A percentile compares a stretch with the other conserved stretches of the same genome.
phyloP scores from a whole-genome alignment of 92 coral and sea anemone species.

The Actinostola sp. region DNA sequence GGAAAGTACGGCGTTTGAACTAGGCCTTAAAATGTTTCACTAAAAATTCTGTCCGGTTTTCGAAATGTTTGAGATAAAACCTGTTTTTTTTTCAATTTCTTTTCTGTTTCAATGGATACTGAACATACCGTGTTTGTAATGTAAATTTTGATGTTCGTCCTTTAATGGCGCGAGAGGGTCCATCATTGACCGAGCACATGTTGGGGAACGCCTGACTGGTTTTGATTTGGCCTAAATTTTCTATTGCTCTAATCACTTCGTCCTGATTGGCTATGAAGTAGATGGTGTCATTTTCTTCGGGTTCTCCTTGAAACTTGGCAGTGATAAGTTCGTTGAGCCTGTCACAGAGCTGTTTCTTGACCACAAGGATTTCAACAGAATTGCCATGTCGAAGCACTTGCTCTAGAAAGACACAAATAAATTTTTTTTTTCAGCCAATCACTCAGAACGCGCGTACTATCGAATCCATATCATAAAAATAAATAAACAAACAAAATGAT shows the following conservation, averaged over 20 bases:
- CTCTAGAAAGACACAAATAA: slow-evolving; percentile 52
- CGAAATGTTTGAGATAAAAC: no score
- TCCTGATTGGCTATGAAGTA: slow-evolving; percentile 96
- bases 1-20: no score
- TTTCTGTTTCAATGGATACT: not conserved
- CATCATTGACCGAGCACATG: slow-evolving; percentile 88
- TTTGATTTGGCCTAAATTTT: slow-evolving; percentile 89
- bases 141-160: slow-evolving; percentile 87
- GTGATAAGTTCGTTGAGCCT: slow-evolving; percentile 88
- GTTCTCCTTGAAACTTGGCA: slow-evolving; percentile 90
- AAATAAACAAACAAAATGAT: no score
- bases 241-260: slow-evolving; percentile 88
- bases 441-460: no score
- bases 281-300: slow-evolving; percentile 96
- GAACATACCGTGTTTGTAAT: slow-evolving; percentile 89
- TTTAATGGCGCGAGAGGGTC: slow-evolving; percentile 75
- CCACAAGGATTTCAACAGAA: slow-evolving; percentile 94
- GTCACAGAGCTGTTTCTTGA: slow-evolving; percentile 91
- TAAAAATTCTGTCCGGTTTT: no score
- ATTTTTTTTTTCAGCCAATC: no score
- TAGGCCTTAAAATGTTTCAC: no score
- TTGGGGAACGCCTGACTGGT: slow-evolving; percentile 94
- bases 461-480: no score
- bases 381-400: slow-evolving; percentile 96
- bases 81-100: no score